These are phyloP conservation scores for Plectropomus leopardus DNA, from an alignment of 2,113 vertebrate species.

Conservation along the genomic window DNA sequence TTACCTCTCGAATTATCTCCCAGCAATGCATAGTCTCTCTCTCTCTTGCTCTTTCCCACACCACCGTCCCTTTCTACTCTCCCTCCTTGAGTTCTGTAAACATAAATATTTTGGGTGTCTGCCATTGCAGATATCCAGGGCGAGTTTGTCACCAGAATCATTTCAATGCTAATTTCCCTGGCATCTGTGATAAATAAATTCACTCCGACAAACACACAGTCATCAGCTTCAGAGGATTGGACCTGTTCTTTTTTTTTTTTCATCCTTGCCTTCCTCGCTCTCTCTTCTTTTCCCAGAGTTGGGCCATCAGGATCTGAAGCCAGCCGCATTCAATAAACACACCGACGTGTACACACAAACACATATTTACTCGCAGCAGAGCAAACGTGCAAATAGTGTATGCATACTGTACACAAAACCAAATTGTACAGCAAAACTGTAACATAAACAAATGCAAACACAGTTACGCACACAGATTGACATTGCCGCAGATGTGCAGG, in stretches of 20 bases:
- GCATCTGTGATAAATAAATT: constrained; percentile 80
- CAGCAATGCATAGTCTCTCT: constrained; percentile 26
- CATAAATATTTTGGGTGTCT: constrained; percentile 79
- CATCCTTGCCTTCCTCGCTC: constrained; percentile 5
- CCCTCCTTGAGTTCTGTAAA: constrained; percentile 63
- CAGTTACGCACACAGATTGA: constrained; percentile 30
- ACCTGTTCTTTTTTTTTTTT: constrained; percentile 29
- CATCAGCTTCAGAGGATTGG: constrained; percentile 76
- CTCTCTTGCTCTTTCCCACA: constrained; percentile 6
- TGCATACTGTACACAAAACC: constrained; percentile 43
- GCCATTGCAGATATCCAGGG: constrained; percentile 71
- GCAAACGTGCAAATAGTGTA: constrained; percentile 59
- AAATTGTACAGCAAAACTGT: constrained; percentile 5
- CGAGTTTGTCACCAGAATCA: constrained; percentile 77
- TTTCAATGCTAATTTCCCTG: constrained; percentile 83
- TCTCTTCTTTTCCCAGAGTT: constrained; percentile 37
- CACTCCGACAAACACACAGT: constrained; percentile 77
- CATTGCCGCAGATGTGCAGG: not conserved
- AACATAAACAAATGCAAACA: constrained; percentile 3
- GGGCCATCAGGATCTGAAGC: constrained; percentile 68
- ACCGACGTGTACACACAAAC: constrained; percentile 40
- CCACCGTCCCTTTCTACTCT: constrained; percentile 26
- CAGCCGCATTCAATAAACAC: constrained; percentile 60
- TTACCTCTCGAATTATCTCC: constrained; percentile 56
- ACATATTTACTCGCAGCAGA: constrained; percentile 41